Conservation (phyloP, 30 jellyfish, hydroid and myxozoan species). For the Rhopilema esculentum region DNA sequence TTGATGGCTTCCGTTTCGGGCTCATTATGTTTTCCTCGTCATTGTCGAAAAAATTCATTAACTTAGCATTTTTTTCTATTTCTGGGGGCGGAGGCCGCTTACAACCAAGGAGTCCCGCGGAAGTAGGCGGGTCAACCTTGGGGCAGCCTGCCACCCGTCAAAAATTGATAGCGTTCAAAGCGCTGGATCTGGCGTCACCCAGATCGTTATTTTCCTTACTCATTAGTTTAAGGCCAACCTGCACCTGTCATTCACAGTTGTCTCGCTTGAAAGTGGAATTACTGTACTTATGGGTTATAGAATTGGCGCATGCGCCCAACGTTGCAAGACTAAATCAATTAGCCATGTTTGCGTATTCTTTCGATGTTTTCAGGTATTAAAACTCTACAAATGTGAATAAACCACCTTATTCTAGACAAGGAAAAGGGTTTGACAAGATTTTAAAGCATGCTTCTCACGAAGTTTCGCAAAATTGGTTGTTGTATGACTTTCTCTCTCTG, state of each 20-base stretch:
- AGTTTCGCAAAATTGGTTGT: too few relatives aligned
- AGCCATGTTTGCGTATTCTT: too few relatives aligned
- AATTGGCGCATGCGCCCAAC: slow-evolving; percentile 14
- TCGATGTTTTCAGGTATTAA: too few relatives aligned
- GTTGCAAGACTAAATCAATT: too few relatives aligned
- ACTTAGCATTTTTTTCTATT: background rate
- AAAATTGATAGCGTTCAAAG: slow-evolving; percentile 61
- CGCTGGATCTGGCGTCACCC: slow-evolving; percentile 94
- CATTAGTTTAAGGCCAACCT: slow-evolving; percentile 83
- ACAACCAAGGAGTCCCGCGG: slow-evolving; percentile 79
- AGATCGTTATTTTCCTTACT: slow-evolving; percentile 91
- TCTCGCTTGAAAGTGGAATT: background rate
- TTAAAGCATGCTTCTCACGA: too few relatives aligned
- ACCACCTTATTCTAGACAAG: too few relatives aligned
- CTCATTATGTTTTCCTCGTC: too few relatives aligned
- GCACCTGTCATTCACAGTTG: background rate
- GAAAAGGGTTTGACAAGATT: too few relatives aligned
- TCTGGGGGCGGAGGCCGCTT: slow-evolving; percentile 85
- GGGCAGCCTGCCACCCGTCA: slow-evolving; percentile 94
- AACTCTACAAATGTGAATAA: too few relatives aligned
- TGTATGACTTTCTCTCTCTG: too few relatives aligned
- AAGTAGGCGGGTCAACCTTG: slow-evolving; percentile 82
- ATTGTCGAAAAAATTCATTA: too few relatives aligned
- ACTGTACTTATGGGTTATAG: slow-evolving; percentile 10
- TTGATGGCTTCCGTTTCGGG: too few relatives aligned